These are phyloP conservation scores for Yoshiicerus persimilis DNA, from an alignment of 1,140 invertebrate species.

Conservation along the genomic window DNA sequence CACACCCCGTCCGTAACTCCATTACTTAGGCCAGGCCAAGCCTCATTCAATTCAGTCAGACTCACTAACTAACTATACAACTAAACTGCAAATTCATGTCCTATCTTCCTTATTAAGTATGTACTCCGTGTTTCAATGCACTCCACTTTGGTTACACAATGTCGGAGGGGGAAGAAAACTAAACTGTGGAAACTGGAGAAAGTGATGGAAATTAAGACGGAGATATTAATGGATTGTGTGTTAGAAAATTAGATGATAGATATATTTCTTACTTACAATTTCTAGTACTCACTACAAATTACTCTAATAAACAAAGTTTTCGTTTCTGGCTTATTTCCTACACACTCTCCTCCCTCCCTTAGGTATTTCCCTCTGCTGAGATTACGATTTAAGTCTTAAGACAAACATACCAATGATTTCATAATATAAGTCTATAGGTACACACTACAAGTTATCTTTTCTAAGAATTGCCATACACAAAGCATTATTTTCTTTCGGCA, in stretches of 20 bases:
- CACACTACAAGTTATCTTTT: too few species aligned
- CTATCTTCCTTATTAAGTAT: too few species aligned
- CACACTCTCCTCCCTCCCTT: neutral
- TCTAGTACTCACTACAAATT: neutral
- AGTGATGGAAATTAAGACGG: slow-evolving; percentile 8
- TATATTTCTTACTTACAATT: neutral
- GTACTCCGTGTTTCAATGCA: too few species aligned
- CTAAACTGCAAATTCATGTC: too few species aligned
- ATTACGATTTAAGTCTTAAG: neutral
- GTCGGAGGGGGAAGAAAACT: neutral
- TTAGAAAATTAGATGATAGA: neutral
- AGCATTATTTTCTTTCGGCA: too few species aligned
- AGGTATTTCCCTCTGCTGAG: neutral
- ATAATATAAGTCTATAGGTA: too few species aligned
- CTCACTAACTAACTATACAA: too few species aligned
- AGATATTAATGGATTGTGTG: neutral
- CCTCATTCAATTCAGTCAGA: neutral
- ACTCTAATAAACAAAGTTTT: neutral
- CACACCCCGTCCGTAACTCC: neutral
- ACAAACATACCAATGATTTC: too few species aligned
- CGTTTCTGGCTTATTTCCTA: neutral
- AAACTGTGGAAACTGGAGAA: neutral
- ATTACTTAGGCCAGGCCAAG: neutral
- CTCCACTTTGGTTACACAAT: neutral
- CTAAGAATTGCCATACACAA: too few species aligned